These are phyloP conservation scores for Drosophila setifemur DNA, from an alignment of 1,140 invertebrate species.

Conservation along the genomic window DNA sequence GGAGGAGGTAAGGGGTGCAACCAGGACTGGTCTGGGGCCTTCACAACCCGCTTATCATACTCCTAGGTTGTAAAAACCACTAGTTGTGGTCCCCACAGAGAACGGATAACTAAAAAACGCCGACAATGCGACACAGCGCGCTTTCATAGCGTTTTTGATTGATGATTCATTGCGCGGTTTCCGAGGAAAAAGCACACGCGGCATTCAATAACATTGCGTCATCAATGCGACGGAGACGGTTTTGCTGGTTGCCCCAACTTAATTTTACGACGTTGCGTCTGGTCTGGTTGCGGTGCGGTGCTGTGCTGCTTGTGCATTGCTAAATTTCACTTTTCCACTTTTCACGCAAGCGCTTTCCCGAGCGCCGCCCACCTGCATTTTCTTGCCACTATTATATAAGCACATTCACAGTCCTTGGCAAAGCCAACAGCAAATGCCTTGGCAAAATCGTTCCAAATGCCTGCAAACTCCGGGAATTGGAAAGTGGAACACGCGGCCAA, in stretches of 20 bases:
- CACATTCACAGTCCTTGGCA: conserved; percentile 19
- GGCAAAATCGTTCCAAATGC: neutral
- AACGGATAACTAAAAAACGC: conserved; percentile 7
- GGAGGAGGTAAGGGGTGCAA: neutral
- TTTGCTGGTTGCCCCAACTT: conserved; percentile 12
- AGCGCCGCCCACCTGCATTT: conserved; percentile 38
- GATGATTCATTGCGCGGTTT: conserved; percentile 51
- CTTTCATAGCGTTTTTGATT: conserved; percentile 28
- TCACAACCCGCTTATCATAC: conserved; percentile 7
- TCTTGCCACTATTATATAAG: conserved; percentile 26
- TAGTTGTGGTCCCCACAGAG: conserved; percentile 10
- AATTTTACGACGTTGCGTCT: conserved; percentile 31
- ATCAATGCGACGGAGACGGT: conserved; percentile 57
- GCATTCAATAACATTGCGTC: conserved; percentile 63
- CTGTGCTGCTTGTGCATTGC: conserved; percentile 26
- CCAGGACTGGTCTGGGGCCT: conserved; percentile 1
- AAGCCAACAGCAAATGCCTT: neutral
- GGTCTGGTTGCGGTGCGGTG: too few species aligned
- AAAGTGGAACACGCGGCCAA: conserved; percentile 6
- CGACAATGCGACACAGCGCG: conserved; percentile 32
- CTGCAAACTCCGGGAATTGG: neutral
- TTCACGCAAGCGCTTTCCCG: conserved; percentile 41
- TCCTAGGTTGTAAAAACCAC: neutral
- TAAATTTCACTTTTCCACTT: conserved; percentile 48
- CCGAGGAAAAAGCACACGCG: conserved; percentile 65